Percentiles rank a stretch among this genome's conserved stretches.
These are phyloP conservation scores for Corythornis madagascariensis DNA, from an alignment of 2,113 vertebrate genomes.

Conservation along the genomic window DNA sequence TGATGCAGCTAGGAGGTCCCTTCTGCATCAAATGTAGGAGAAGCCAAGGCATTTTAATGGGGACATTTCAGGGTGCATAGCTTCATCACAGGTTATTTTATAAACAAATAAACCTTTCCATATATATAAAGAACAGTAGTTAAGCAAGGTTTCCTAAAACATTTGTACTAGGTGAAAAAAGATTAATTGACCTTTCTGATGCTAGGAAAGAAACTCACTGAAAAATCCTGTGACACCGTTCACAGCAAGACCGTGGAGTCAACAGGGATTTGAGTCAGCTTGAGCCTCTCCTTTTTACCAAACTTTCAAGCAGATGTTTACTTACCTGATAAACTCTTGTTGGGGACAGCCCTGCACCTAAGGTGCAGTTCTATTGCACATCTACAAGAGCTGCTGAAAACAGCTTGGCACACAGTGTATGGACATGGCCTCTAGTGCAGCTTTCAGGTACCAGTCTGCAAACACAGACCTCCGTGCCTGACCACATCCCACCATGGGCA, in stretches of 20 bases:
- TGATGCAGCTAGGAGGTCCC: neutral
- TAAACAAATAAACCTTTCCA: neutral
- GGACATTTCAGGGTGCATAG: neutral
- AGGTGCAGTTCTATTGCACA: neutral
- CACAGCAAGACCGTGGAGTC: neutral
- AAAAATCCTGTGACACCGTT: neutral
- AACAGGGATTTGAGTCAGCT: neutral
- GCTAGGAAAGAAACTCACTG: neutral
- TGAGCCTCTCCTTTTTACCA: neutral
- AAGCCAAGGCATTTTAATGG: neutral
- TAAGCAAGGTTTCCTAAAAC: neutral
- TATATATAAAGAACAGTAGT: neutral
- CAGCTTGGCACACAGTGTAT: rapidly evolving
- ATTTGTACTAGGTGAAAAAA: neutral
- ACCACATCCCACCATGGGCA: rapidly evolving
- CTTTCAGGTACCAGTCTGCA: neutral
- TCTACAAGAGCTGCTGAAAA: neutral
- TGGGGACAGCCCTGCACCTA: rapidly evolving
- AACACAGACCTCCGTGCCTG: neutral
- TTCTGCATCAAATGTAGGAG: neutral
- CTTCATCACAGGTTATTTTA: neutral
- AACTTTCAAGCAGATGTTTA: neutral
- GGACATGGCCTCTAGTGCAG: neutral
- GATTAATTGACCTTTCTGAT: neutral
- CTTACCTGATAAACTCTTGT: rapidly evolving